Base-by-base conservation (phyloP, 2,113 vertebrate species). In the Aphyosemion australe region DNA sequence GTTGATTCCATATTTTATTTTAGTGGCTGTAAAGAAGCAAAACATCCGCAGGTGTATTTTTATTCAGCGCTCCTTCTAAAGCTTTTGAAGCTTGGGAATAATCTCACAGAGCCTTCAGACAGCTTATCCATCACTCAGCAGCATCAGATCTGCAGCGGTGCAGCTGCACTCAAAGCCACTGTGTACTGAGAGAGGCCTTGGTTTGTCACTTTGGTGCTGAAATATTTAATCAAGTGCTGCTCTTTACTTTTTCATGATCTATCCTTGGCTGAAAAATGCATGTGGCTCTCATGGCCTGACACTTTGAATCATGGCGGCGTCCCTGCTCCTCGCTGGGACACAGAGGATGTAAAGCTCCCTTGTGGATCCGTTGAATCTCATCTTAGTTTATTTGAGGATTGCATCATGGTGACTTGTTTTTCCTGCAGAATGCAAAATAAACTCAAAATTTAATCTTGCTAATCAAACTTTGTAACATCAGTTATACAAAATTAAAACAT, bases 211-310 rank as follows among this genome's bases (percentile, higher is more conserved):
- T 46, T 52, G 54, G 31, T 64, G 65, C 62, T 91, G 72, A 89
- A 91, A 89, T 88, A 91, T 90, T 89, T 46, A 87, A 79, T 83
- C 69, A 69, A 58, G 71, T 19, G 18, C 21, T 6, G 19, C 65
- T 74, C 64, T 76, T 90, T 87, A 86, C 66, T 84, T 79, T 90
- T 91, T 87, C 61, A 89, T 87, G 70, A 69, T 47, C 18, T 53
- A 37, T 56, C 19, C 42, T 12, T 11, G 49, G 53, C 62, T 88
- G 56, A 84, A 84, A 88, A 82, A 83, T 84, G 74, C 71, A 87
- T 79, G 74, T 60, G 13, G 56, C 72, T 80, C 72, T 63, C 60
- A 43, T 31, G 70, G 61, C 43, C 74, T 84, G 84, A 84, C 88
- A 83, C 72, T 84, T 76, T 66, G 67, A 83, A 76, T 91, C 80